These are phyloP conservation scores for Stegana nigrithorax DNA, from an alignment of 2,888 invertebrate genomes.

Conservation along the genomic window DNA sequence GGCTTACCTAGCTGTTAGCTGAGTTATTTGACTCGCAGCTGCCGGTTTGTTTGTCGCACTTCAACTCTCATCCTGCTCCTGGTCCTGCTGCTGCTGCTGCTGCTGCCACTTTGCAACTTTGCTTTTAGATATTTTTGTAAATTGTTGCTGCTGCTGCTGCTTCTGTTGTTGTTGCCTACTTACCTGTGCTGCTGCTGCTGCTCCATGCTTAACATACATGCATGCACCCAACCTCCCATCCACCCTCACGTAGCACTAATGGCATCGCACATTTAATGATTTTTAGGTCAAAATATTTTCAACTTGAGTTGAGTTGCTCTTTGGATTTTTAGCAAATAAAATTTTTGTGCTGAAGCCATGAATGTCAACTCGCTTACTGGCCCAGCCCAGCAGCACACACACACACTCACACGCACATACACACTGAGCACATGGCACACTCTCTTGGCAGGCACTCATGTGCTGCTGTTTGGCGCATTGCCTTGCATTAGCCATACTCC, in stretches of 20 bases:
- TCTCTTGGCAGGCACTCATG: too few species aligned
- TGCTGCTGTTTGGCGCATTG: too few species aligned
- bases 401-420: too few species aligned
- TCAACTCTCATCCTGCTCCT: background rate
- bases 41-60: conserved; percentile 30
- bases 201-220: conserved; percentile 28
- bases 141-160: conserved; percentile 5
- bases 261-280: background rate
- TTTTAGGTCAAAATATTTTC: conserved; percentile 17
- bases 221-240: conserved; percentile 24
- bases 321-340: background rate
- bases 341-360: background rate
- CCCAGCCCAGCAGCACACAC: too few species aligned
- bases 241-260: conserved; percentile 25
- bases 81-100: too few species aligned
- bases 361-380: conserved; percentile 9
- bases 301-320: background rate
- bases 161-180: too few species aligned
- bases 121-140: conserved; percentile 4
- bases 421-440: too few species aligned
- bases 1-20: conserved; percentile 49
- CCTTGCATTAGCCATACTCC: too few species aligned
- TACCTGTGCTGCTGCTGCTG: too few species aligned
- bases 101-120: conserved; percentile 29
- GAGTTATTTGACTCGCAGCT: conserved; percentile 58